Evolutionary conservation across 1,140 invertebrate species (phyloP), one percentile per base, ranked within the genome.

Genomic region (Drosophila persimilis): DNA sequence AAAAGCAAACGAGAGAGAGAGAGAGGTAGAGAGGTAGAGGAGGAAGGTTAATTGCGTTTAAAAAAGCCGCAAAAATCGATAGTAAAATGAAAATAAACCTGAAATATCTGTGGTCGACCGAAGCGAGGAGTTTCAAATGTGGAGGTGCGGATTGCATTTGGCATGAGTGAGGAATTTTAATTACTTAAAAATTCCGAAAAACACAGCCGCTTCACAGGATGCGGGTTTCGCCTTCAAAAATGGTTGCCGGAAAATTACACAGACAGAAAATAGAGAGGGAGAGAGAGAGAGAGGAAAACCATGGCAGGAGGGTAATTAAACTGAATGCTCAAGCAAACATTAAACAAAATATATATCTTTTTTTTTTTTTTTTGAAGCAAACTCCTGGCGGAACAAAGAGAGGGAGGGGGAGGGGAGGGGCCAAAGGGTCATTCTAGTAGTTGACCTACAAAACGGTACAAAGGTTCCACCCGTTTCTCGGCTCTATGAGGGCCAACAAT

Each of bases 391-490:
- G 43, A 69, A 55, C 46, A 69, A 69, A 67, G 54, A 11, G 44
- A 48, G 35, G 20, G 26, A 45, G 50, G 62, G 9, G 26, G n/a
- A n/a, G n/a, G n/a, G n/a, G n/a, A n/a, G n/a, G 43, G 45, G 63
- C 66, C 53, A 57, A 39, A 45, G 65, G 65, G 63, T 69, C 65
- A 69, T 57, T 73, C 48, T 43, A 58, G 52, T 65, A 73, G 78
- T 81, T 81, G 78, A 81, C 73, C 78, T 61, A 81, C 73, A 81
- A 81, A 76, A 39, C 48, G 69, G 62, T 46, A 72, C 60, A 67
- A 78, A 73, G 72, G 63, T 46, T 70, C 50, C 48, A 45, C 51
- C n/a, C 48, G 51, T 20, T 26, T 66, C 53, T 51, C 45, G 26
- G 44, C 11, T 31, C 31, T 31, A 9, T 31, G 2, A 31, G 62